Percentiles rank a stretch among this genome's conserved stretches.
phyloP scores from a whole-genome alignment of 2,113 vertebrate genomes.

The Lampris megalopsis region DNA sequence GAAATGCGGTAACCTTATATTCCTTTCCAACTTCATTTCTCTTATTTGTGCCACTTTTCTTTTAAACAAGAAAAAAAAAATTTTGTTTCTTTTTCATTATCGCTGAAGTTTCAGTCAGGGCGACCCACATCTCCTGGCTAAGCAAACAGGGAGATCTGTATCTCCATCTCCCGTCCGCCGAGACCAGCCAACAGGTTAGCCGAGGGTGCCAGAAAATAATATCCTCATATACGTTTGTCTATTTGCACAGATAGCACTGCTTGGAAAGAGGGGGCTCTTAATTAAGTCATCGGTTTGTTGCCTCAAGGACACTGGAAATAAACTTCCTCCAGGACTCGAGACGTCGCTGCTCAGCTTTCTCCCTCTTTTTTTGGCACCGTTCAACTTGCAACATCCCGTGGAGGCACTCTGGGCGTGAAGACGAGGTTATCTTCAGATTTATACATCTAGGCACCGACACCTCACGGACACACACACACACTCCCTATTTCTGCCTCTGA shows the following conservation, averaged over 20 bases:
- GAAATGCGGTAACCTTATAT: too few relatives aligned
- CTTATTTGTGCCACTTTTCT: slow-evolving; percentile 40
- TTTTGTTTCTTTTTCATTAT: slow-evolving; percentile 22
- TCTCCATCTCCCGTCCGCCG: slow-evolving; percentile 34
- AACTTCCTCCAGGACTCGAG: slow-evolving; percentile 45
- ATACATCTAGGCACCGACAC: too few relatives aligned
- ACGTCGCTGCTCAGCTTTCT: background rate
- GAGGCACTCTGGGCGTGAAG: slow-evolving; percentile 6
- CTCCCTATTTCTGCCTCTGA: too few relatives aligned
- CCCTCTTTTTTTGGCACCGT: slow-evolving; percentile 13
- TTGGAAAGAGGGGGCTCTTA: slow-evolving; percentile 67
- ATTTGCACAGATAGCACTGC: slow-evolving; percentile 65
- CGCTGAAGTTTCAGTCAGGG: slow-evolving; percentile 26
- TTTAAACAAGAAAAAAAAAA: slow-evolving; percentile 13
- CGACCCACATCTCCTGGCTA: slow-evolving; percentile 48
- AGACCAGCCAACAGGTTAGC: slow-evolving; percentile 20
- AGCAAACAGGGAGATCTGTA: slow-evolving; percentile 47
- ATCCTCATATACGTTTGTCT: slow-evolving; percentile 54
- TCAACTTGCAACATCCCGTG: slow-evolving; percentile 33
- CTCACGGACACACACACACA: background rate
- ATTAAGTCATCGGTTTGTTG: slow-evolving; percentile 74
- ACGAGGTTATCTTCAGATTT: too few relatives aligned
- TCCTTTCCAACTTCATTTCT: background rate
- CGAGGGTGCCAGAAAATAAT: slow-evolving; percentile 45
- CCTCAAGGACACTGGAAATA: slow-evolving; percentile 68